phyloP scores from a whole-genome alignment of 2,113 vertebrate genomes.

The Laticauda colubrina region DNA sequence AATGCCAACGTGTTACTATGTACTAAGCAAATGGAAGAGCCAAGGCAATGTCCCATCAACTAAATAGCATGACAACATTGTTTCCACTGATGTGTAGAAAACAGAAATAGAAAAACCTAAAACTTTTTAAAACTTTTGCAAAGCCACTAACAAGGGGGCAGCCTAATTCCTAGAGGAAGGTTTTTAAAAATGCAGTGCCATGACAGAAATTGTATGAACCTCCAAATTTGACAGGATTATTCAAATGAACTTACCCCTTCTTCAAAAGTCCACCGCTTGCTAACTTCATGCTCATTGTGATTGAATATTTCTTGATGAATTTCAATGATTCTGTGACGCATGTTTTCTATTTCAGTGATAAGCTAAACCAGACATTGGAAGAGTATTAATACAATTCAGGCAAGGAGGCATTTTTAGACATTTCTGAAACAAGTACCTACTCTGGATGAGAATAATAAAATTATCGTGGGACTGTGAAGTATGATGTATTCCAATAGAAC shows the following conservation, averaged over 20 bases:
- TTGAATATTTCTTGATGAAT: conserved; percentile 95
- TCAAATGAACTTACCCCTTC: conserved; percentile 84
- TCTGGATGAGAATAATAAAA: not conserved
- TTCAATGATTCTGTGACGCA: conserved; percentile 96
- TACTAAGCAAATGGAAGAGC: not conserved
- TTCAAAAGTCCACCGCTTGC: conserved; percentile 97
- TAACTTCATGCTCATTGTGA: conserved; percentile 99
- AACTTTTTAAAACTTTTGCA: not conserved
- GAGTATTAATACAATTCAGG: not conserved
- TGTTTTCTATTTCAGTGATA: conserved; percentile 98
- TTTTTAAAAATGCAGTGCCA: not conserved
- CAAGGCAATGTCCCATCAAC: no score
- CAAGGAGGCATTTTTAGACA: rapidly evolving
- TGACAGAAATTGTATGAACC: not conserved
- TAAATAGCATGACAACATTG: not conserved
- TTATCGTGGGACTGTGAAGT: rapidly evolving
- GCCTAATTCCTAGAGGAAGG: not conserved
- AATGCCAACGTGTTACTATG: not conserved
- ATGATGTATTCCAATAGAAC: not conserved
- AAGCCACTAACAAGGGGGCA: not conserved
- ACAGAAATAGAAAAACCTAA: not conserved
- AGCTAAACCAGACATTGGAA: conserved; percentile 69
- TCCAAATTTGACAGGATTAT: conserved; percentile 4
- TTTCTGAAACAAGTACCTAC: not conserved
- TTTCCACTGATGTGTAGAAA: not conserved